Conservation (phyloP, 1,140 invertebrate species). For the Tribolium castaneum region DNA sequence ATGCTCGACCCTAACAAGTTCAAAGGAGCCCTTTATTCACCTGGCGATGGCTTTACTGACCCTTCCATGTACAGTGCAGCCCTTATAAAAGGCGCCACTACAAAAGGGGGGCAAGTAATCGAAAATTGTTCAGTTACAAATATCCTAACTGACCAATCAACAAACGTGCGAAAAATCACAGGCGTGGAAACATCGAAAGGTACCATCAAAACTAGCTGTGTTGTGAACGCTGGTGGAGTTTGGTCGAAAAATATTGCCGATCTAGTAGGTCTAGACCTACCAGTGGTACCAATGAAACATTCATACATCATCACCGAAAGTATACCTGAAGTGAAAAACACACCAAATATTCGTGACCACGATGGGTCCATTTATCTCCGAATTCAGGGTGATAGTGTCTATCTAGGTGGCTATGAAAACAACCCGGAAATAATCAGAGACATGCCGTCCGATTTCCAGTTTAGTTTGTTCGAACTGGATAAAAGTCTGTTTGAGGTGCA, state of each 20-base stretch:
- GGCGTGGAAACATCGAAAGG: constrained; percentile 81
- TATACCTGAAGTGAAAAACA: constrained; percentile 76
- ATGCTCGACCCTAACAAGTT: constrained; percentile 80
- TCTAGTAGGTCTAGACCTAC: constrained; percentile 78
- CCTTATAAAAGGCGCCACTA: constrained; percentile 76
- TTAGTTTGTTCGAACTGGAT: constrained; percentile 86
- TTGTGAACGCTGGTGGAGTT: constrained; percentile 82
- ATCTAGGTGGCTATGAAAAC: constrained; percentile 87
- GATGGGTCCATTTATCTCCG: constrained; percentile 86
- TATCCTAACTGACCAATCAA: constrained; percentile 65
- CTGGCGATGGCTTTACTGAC: constrained; percentile 84
- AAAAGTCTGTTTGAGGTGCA: constrained; percentile 85
- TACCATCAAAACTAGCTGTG: constrained; percentile 76
- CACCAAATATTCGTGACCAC: constrained; percentile 87
- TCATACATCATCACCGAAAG: constrained; percentile 86
- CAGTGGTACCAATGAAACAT: constrained; percentile 86
- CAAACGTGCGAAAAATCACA: constrained; percentile 72
- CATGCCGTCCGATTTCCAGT: constrained; percentile 80
- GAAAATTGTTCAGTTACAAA: constrained; percentile 82
- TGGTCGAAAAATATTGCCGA: constrained; percentile 82
- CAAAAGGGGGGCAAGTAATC: constrained; percentile 79
- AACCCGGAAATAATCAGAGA: constrained; percentile 85
- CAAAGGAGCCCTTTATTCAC: constrained; percentile 81
- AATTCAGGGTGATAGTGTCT: constrained; percentile 83
- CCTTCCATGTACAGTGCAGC: constrained; percentile 83